Base-by-base conservation (phyloP, 2,888 invertebrate genomes). In the Aleiodes leptofemur region DNA sequence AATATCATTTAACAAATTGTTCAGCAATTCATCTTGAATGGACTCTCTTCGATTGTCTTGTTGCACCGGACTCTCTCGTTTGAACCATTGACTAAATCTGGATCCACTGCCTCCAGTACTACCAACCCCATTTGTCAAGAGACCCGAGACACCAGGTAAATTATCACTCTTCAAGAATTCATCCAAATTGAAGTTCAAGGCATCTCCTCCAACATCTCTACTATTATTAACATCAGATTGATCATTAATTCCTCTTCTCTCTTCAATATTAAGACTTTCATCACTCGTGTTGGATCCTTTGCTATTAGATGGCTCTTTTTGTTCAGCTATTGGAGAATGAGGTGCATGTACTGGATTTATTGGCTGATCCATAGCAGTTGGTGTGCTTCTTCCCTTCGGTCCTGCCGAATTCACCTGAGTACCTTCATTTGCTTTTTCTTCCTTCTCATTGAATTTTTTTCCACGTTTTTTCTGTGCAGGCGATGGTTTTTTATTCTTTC, bases 1-100 rank as follows among this genome's bases (percentile, higher is more conserved):
- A 73, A 92, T 88, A 74, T 90, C 90, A 80, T 94, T 93, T 3
- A 94, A 91, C 85, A 95, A 91, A 83, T 93, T 93, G 83, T 93
- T 93, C 76, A 92, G 87, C 61, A 92, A 83, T 78, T 94, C 93
- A 76, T 93, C 93, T 78, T 92, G 92, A 75, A 92, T 87, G 4
- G 93, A 92, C 34, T 92, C 91, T 50, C 92, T 89, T 23, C 92
- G 90, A 83, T 91, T 91, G 76, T 91, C 90, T 11, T 84, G 79
- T 74, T 88, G 88, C 9, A 90, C 88, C 1, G 94, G 93, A 82
- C 93, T 93, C 81, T 94, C 94, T 68, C 93, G 91, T 57, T 92
- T 93, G 91, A 97, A 97, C 95, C 96, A 96, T 79, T 93, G 94
- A 86, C 94, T 95, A 89, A 96, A 96, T 29, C 95, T 91, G 29